Evolutionary conservation across 2,888 invertebrate genomes (phyloP).

Genomic region (Drosophila neutralis): DNA sequence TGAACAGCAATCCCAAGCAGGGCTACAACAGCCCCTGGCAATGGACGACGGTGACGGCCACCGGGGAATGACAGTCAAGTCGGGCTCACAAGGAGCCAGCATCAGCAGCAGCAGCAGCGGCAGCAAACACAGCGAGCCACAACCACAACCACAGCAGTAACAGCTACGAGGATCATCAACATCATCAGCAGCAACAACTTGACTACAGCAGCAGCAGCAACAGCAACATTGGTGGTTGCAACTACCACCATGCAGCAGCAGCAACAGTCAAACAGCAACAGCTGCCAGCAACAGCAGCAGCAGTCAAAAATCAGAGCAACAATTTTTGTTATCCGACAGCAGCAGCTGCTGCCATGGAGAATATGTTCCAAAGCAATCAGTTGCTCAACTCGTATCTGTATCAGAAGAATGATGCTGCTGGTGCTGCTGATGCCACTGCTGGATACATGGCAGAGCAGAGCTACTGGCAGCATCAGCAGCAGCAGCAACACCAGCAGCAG

Average conservation of each 20-base stretch:
- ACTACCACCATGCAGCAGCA: constrained; percentile 34
- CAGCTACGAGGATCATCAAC: constrained; percentile 47
- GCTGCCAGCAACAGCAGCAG: constrained; percentile 41
- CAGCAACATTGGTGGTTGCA: constrained; percentile 42
- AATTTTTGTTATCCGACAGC: constrained; percentile 60
- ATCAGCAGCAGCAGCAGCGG: constrained; percentile 69
- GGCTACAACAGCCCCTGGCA: constrained; percentile 86
- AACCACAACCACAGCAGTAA: constrained; percentile 53
- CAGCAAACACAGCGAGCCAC: constrained; percentile 45
- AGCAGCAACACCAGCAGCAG: constrained; percentile 60
- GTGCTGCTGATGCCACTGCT: constrained; percentile 28
- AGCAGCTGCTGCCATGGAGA: constrained; percentile 61
- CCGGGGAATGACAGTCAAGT: constrained; percentile 87
- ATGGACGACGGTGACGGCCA: constrained; percentile 87
- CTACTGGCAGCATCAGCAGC: constrained; percentile 73
- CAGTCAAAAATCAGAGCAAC: constrained; percentile 64
- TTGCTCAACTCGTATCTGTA: constrained; percentile 70
- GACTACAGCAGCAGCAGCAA: constrained; percentile 56
- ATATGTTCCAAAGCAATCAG: constrained; percentile 72
- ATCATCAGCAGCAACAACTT: constrained; percentile 42
- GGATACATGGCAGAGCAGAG: constrained; percentile 68
- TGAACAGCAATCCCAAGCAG: constrained; percentile 82
- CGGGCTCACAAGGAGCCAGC: constrained; percentile 85
- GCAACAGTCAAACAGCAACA: constrained; percentile 55
- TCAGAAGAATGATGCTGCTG: constrained; percentile 58